These are phyloP conservation scores for Euplagia quadripunctaria DNA, from an alignment of 2,888 invertebrate species.

Conservation along the genomic window DNA sequence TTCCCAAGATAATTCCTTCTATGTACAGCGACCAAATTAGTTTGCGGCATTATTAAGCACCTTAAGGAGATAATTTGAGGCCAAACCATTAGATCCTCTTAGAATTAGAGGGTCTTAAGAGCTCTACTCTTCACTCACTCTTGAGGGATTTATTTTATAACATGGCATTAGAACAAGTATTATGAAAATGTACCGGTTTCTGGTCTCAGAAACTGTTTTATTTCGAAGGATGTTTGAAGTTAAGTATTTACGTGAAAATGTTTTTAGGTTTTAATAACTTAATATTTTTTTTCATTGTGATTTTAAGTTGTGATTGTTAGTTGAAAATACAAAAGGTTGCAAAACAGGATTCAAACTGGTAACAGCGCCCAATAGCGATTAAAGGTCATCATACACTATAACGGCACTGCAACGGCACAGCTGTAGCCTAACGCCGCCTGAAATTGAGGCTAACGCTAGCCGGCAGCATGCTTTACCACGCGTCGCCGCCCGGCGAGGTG, in stretches of 20 bases:
- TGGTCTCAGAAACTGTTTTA: not conserved
- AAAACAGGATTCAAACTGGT: too few species aligned
- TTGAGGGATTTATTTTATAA: not conserved
- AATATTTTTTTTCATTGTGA: too few species aligned
- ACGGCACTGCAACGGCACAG: too few species aligned
- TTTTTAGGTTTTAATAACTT: too few species aligned
- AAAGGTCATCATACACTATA: too few species aligned
- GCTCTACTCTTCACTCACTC: not conserved
- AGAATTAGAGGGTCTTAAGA: constrained; percentile 6
- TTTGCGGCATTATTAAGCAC: not conserved
- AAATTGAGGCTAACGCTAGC: too few species aligned
- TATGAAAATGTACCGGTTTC: not conserved
- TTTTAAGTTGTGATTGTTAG: too few species aligned
- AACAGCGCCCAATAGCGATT: too few species aligned
- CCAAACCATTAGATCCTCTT: not conserved
- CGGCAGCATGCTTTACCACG: too few species aligned
- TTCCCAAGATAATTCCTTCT: not conserved
- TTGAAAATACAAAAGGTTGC: too few species aligned
- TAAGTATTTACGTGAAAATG: not conserved
- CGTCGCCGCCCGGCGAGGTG: too few species aligned
- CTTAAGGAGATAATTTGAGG: constrained; percentile 6
- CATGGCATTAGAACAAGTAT: not conserved
- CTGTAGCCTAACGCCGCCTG: too few species aligned
- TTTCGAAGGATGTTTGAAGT: not conserved
- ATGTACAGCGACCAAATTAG: not conserved